Evolutionary conservation across 2,113 vertebrate species (phyloP).

Genomic region (Bos indicus): DNA sequence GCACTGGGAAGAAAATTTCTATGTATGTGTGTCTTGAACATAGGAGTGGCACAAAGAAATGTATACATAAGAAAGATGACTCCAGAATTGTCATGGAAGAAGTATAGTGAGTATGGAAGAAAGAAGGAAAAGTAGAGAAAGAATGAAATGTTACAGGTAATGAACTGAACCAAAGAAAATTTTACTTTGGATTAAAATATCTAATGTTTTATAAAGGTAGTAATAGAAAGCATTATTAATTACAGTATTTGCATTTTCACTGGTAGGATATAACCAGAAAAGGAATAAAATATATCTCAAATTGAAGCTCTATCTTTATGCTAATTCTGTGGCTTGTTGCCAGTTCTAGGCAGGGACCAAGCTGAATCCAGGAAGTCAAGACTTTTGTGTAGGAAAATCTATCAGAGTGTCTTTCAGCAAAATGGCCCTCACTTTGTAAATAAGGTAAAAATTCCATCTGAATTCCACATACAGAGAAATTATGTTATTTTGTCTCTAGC

Average conservation of each 20-base stretch:
- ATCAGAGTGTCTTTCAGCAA: background rate
- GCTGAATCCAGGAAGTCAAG: background rate
- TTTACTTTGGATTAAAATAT: background rate
- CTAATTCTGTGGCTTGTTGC: background rate
- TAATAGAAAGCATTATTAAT: background rate
- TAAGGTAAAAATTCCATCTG: background rate
- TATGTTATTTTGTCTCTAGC: background rate
- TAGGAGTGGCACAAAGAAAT: background rate
- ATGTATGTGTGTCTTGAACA: background rate
- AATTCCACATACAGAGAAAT: background rate
- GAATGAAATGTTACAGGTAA: background rate
- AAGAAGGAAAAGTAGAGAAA: background rate
- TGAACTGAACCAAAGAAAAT: background rate
- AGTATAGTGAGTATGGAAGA: accelerated
- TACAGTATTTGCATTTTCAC: background rate
- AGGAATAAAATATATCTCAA: background rate
- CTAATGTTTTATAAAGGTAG: background rate
- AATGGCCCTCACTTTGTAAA: background rate
- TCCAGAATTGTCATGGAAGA: background rate
- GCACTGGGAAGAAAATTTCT: background rate
- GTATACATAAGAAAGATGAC: background rate
- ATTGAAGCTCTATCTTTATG: background rate
- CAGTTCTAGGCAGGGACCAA: background rate
- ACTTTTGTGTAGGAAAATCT: background rate
- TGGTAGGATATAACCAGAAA: background rate